Evolutionary conservation across 2,888 invertebrate species (phyloP).

Genomic region (Copidosoma aretas): DNA sequence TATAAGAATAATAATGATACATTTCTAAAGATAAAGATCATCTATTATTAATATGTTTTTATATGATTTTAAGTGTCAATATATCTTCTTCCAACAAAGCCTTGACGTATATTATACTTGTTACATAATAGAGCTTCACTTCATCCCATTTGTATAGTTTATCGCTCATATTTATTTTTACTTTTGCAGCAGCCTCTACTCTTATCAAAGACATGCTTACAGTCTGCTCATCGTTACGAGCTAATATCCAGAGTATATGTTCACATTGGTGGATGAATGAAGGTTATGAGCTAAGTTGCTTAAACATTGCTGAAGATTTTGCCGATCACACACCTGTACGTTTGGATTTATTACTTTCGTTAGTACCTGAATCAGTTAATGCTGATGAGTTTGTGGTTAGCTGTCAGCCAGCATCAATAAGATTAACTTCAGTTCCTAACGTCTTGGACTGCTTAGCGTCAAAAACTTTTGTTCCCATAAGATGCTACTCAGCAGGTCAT

Average conservation of each 20-base stretch:
- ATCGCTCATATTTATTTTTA: too few relatives aligned
- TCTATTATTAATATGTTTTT: too few relatives aligned
- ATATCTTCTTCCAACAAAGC: too few relatives aligned
- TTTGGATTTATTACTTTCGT: conserved; percentile 82
- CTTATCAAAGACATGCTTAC: conserved; percentile 94
- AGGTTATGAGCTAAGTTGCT: conserved; percentile 80
- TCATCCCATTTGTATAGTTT: too few relatives aligned
- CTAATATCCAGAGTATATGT: conserved; percentile 93
- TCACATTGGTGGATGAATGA: conserved; percentile 97
- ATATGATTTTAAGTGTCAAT: too few relatives aligned
- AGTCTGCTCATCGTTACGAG: conserved; percentile 86
- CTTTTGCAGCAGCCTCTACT: conserved; percentile 86
- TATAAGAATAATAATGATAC: too few relatives aligned
- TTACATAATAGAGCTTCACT: too few relatives aligned
- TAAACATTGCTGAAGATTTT: conserved; percentile 84
- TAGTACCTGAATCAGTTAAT: conserved; percentile 79
- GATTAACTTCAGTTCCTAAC: background rate
- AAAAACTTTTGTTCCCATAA: conserved; percentile 57
- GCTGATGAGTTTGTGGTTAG: conserved; percentile 74
- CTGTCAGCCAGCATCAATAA: conserved; percentile 56
- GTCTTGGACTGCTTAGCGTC: conserved; percentile 46
- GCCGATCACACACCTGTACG: conserved; percentile 91
- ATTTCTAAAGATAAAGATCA: too few relatives aligned
- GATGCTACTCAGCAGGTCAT: conserved; percentile 75
- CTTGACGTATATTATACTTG: too few relatives aligned